phyloP scores from a whole-genome alignment of 2,888 invertebrate genomes.

The Pasiphila rectangulata region DNA sequence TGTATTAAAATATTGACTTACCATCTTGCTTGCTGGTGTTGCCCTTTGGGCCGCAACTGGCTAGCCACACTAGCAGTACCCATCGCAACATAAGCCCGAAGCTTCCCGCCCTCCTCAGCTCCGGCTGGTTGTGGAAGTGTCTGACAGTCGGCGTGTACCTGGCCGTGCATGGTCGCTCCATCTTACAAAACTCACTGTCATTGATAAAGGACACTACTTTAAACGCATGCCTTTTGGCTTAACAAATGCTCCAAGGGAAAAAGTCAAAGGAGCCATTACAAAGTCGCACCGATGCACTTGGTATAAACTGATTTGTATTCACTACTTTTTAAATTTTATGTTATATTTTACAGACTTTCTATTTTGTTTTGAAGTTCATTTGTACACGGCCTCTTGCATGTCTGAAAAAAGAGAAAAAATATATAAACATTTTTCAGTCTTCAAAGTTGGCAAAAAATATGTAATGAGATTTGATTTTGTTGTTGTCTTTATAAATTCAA shows the following conservation, averaged over 20 bases:
- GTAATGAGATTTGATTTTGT: too few species aligned
- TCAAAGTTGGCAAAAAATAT: too few species aligned
- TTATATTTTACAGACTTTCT: too few species aligned
- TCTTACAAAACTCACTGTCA: conserved; percentile 37
- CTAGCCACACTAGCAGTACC: conserved; percentile 70
- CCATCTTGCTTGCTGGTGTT: conserved; percentile 76
- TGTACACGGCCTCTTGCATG: neutral
- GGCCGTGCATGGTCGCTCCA: conserved; percentile 53
- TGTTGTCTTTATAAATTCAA: too few species aligned
- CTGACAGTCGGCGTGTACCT: conserved; percentile 62
- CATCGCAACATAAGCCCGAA: conserved; percentile 68
- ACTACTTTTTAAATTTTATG: neutral
- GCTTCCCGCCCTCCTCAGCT: conserved; percentile 60
- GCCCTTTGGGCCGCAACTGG: conserved; percentile 67
- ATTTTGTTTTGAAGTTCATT: neutral
- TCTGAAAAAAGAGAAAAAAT: neutral
- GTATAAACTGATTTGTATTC: too few species aligned
- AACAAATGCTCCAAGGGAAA: neutral
- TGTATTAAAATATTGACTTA: conserved; percentile 42
- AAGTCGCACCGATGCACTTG: neutral
- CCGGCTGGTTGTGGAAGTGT: conserved; percentile 75
- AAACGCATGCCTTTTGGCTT: neutral
- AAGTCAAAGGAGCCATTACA: neutral
- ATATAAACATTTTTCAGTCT: neutral
- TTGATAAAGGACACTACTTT: neutral